Percentiles rank a stretch among this genome's conserved stretches.
These are phyloP conservation scores for Eublepharis macularius DNA, from an alignment of 2,113 vertebrate genomes.

Conservation along the genomic window DNA sequence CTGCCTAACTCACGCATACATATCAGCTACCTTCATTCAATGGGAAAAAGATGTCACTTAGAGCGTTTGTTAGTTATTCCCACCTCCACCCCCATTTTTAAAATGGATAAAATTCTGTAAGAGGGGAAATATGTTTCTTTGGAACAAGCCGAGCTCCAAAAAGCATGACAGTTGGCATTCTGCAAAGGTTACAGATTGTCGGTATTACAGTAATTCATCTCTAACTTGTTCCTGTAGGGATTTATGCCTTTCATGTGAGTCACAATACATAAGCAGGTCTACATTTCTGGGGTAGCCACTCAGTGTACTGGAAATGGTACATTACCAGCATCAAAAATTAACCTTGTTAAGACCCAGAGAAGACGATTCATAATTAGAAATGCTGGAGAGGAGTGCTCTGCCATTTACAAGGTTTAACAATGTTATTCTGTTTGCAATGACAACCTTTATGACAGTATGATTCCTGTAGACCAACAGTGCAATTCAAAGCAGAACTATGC, in stretches of 20 bases:
- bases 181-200: constrained; percentile 8
- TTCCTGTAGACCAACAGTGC: neutral
- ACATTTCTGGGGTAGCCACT: neutral
- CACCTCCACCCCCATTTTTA: neutral
- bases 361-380: neutral
- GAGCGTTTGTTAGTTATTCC: neutral
- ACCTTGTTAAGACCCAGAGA: neutral
- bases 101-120: neutral
- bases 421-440: neutral
- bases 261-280: neutral
- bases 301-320: neutral
- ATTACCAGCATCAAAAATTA: neutral
- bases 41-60: neutral
- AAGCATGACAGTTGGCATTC: neutral
- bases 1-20: too few relatives aligned
- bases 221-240: neutral
- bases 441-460: neutral
- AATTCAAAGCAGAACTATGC: too few relatives aligned
- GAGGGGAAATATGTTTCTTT: neutral
- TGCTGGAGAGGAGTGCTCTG: neutral
- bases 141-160: neutral
- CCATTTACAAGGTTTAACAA: neutral
- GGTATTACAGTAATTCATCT: neutral
- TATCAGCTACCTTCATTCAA: neutral
- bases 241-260: constrained; percentile 4